A percentile compares a stretch with the other conserved stretches of the same genome.
Conservation (phyloP, 1,140 invertebrate species). For the Chlorops oryzae region DNA sequence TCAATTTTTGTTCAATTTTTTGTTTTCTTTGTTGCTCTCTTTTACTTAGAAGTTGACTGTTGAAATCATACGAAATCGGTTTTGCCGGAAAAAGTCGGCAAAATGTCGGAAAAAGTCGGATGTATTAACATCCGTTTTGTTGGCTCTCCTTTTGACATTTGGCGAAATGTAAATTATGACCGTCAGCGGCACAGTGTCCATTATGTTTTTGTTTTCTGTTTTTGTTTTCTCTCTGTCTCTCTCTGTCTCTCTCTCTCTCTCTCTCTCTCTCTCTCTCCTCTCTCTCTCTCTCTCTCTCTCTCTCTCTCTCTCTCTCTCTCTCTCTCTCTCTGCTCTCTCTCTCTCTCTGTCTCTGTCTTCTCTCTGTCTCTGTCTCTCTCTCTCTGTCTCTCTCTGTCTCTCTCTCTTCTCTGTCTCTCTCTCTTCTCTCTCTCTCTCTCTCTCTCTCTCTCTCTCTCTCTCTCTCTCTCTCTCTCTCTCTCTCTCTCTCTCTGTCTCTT, state of each 20-base stretch:
- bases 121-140: too few relatives aligned
- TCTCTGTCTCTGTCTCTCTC: background rate
- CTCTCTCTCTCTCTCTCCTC: background rate
- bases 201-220: too few relatives aligned
- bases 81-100: too few relatives aligned
- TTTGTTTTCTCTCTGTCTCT: background rate
- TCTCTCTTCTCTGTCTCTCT: background rate
- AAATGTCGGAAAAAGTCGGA: too few relatives aligned
- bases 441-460: background rate
- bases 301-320: background rate
- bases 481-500: background rate
- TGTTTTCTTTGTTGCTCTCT: slow-evolving; percentile 1
- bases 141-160: too few relatives aligned
- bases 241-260: background rate
- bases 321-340: background rate
- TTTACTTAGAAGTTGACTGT: too few relatives aligned
- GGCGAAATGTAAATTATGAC: too few relatives aligned
- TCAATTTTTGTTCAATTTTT: background rate
- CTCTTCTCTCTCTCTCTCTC: background rate
- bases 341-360: background rate
- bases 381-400: background rate
- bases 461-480: background rate
- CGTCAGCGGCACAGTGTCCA: too few relatives aligned
- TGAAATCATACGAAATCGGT: too few relatives aligned
- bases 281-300: background rate